A percentile compares a stretch with the other conserved stretches of the same genome.
Evolutionary conservation across 2,113 vertebrate species (phyloP).

Genomic region (Cryptomyrus ogoouensis): DNA sequence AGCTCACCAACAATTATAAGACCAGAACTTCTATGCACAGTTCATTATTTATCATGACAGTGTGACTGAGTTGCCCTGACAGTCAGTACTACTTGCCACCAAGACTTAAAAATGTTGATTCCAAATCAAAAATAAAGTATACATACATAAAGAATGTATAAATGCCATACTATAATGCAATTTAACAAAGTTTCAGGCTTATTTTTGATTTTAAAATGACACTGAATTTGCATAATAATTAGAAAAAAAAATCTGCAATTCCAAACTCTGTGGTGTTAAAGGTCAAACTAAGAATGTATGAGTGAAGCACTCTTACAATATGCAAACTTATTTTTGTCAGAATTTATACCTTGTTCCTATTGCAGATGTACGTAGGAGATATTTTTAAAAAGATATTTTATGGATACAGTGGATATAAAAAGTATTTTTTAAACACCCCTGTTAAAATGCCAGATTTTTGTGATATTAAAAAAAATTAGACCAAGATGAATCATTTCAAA

Average conservation of each 20-base stretch:
- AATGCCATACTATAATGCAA: neutral
- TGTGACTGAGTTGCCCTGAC: neutral
- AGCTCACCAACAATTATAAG: neutral
- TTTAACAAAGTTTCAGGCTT: neutral
- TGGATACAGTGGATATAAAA: too few species aligned
- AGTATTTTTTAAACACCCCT: too few species aligned
- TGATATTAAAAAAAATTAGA: too few species aligned
- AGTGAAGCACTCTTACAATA: neutral
- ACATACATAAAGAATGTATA: neutral
- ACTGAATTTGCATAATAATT: neutral
- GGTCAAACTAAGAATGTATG: neutral
- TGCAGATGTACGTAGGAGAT: neutral
- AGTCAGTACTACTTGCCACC: neutral
- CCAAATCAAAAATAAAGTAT: neutral
- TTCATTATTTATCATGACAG: neutral
- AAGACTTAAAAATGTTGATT: neutral
- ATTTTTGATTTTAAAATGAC: neutral
- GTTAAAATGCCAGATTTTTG: too few species aligned
- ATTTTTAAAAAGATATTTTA: too few species aligned
- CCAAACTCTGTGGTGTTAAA: neutral
- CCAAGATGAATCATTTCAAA: too few species aligned
- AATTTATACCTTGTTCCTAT: neutral
- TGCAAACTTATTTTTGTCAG: neutral
- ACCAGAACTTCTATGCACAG: too few species aligned
- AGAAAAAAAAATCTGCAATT: neutral